Evolutionary conservation across 2,888 invertebrate genomes (phyloP).

Genomic region (Carabus problematicus): DNA sequence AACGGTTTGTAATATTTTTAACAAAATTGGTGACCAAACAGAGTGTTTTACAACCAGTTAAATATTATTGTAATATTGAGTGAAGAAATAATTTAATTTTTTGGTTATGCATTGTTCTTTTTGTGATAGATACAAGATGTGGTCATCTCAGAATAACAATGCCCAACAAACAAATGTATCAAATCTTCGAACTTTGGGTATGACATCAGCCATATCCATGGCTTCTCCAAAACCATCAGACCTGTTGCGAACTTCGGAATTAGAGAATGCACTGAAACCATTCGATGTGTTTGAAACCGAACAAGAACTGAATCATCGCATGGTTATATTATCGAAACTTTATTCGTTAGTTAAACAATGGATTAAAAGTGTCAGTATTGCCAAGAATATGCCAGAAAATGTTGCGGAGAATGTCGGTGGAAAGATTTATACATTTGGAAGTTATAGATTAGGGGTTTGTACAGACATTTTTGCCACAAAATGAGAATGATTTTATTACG

Average conservation of each 20-base stretch:
- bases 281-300: constrained; percentile 92
- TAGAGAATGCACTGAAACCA: constrained; percentile 80
- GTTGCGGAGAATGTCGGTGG: constrained; percentile 93
- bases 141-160: constrained; percentile 61
- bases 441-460: constrained; percentile 87
- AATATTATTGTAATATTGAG: too few species aligned
- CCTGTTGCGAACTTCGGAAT: constrained; percentile 74
- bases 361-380: constrained; percentile 88
- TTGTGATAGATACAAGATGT: constrained; percentile 58
- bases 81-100: too few species aligned
- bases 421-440: constrained; percentile 99
- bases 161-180: constrained; percentile 64
- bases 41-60: too few species aligned
- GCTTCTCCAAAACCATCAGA: constrained; percentile 85
- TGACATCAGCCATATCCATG: constrained; percentile 93
- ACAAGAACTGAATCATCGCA: constrained; percentile 87
- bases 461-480: background rate
- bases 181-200: constrained; percentile 76
- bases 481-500: too few species aligned
- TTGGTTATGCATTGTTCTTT: too few species aligned
- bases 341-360: constrained; percentile 92
- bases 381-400: constrained; percentile 90
- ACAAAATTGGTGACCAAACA: too few species aligned
- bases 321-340: constrained; percentile 83
- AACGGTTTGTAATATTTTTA: too few species aligned